Evolutionary conservation across 2,888 invertebrate genomes (phyloP).

Genomic region (Drosophila paracracens): DNA sequence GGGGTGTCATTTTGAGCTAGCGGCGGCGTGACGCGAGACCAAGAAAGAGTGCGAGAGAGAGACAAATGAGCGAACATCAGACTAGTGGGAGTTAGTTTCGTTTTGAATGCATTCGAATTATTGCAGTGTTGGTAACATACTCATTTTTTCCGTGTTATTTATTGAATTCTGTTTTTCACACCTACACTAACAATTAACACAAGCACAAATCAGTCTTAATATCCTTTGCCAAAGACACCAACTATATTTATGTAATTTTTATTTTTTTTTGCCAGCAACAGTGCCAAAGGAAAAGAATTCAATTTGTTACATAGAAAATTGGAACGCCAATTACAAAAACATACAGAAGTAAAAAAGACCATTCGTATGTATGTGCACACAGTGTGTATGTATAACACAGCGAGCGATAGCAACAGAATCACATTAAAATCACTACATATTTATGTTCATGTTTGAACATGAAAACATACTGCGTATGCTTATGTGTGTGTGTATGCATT

Average conservation of each 20-base stretch:
- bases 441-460: constrained; percentile 2
- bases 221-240: constrained; percentile 19
- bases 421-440: constrained; percentile 33
- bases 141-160: constrained; percentile 25
- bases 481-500: constrained; percentile 3
- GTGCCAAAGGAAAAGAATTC: constrained; percentile 17
- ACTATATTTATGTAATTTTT: constrained; percentile 5
- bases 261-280: constrained; percentile 26
- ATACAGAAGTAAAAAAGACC: constrained; percentile 1
- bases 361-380: constrained; percentile 20
- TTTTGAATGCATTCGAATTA: constrained; percentile 34
- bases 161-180: constrained; percentile 37
- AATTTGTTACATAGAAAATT: constrained; percentile 74
- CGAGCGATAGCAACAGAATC: constrained; percentile 62
- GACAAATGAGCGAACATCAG: constrained; percentile 1
- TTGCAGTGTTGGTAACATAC: constrained; percentile 37
- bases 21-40: constrained; percentile 27
- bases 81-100: constrained; percentile 49
- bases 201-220: not conserved
- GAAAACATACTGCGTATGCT: not conserved
- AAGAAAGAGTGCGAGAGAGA: constrained; percentile 12
- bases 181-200: constrained; percentile 13
- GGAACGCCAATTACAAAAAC: constrained; percentile 49
- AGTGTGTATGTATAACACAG: constrained; percentile 73
- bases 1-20: constrained; percentile 42